Evolutionary conservation across 2,888 invertebrate species (phyloP).

Genomic region (Drosophila nigritarsus): DNA sequence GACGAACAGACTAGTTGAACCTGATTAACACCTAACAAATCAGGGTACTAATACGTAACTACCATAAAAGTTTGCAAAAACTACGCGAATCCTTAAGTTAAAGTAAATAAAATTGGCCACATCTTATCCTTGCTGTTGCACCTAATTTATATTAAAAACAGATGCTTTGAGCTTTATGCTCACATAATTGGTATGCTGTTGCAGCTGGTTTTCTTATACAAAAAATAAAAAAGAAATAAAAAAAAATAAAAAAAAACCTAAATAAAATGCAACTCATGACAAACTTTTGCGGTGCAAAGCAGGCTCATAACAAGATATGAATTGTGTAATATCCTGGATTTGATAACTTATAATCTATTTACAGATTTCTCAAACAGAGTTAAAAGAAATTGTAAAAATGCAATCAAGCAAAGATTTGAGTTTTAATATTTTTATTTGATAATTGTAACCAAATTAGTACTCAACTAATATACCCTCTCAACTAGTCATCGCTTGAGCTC

Average conservation of each 20-base stretch:
- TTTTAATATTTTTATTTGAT: neutral
- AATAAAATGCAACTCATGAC: conserved; percentile 20
- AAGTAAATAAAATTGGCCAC: neutral
- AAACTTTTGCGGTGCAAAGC: conserved; percentile 25
- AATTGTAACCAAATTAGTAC: neutral
- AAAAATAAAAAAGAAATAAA: conserved; percentile 4
- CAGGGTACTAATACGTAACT: neutral
- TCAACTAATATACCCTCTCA: neutral
- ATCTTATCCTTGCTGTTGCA: neutral
- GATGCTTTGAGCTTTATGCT: conserved; percentile 24
- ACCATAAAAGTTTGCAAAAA: neutral
- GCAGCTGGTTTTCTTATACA: conserved; percentile 1
- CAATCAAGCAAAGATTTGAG: neutral
- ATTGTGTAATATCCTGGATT: neutral
- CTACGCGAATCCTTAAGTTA: fast-evolving
- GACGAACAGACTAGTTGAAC: neutral
- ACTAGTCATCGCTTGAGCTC: neutral
- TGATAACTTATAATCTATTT: neutral
- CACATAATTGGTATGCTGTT: conserved; percentile 42
- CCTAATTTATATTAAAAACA: conserved; percentile 43
- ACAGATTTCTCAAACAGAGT: neutral
- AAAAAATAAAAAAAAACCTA: neutral
- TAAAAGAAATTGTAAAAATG: neutral
- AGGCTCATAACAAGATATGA: neutral
- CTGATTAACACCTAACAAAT: neutral